Evolutionary conservation across 2,797 vertebrate genomes (phyloP), one percentile per base, ranked within the genome.

Genomic region (Cuculus canorus): DNA sequence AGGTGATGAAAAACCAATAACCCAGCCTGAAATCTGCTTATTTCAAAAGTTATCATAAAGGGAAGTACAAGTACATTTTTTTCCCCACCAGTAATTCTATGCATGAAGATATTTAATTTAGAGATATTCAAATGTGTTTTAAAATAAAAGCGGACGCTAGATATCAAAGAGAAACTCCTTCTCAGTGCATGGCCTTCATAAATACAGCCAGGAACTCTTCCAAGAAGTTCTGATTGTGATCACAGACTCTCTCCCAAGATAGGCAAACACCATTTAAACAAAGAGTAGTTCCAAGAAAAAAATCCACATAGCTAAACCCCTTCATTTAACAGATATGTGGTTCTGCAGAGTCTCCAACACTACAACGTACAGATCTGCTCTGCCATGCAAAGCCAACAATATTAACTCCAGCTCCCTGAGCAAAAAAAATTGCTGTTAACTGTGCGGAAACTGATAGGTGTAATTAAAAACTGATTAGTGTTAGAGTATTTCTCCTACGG

Each of bases 391-490:
- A n/a, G 33, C 6, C 3, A 82, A 85, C 43, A 92, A 66, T 18
- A 37, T 24, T 48, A 73, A 37, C 25, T 85, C 43, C 47, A 91
- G 65, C 78, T 60, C 43, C 41, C 37, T 3, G 39, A 90, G 69
- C 60, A 82, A 71, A 68, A 47, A 54, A 60, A 32, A 3, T 3
- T 1, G 2, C 66, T 59, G 45, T 50, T 61, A 93, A 88, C 48
- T 10, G 7, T 28, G 37, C 23, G 54, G 86, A 96, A 87, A 90
- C 70, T 45, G 82, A 89, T 96, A 88, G 1, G 0, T 73, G 47
- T 68, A 94, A 95, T 96, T 96, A 94, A 90, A 72, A 86, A 56
- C 52, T 56, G 80, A 94, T 93, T 88, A 92, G 59, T 8, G 21
- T 73, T 84, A 91, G 70, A 95, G 24, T 84, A 70, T 90, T 94